Conservation (phyloP, 2,888 invertebrate genomes). For the Horisme vitalbata region DNA sequence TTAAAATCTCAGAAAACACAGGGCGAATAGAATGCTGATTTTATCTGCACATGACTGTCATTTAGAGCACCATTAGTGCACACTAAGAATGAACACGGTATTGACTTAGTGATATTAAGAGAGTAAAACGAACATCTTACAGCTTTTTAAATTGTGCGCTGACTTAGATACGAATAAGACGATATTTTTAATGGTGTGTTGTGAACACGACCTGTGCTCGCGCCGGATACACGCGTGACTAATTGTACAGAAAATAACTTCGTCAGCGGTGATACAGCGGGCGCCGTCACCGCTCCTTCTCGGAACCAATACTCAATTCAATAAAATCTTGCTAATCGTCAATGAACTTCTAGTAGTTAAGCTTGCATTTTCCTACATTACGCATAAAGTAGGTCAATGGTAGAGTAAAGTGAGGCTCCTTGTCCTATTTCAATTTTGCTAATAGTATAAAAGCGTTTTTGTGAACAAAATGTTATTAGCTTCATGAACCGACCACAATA, state of each 20-base stretch:
- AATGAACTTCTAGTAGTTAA: constrained; percentile 8
- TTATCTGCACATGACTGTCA: constrained; percentile 16
- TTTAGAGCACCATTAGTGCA: constrained; percentile 13
- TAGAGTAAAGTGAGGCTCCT: constrained; percentile 4
- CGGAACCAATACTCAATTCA: constrained; percentile 63
- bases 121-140: constrained; percentile 15
- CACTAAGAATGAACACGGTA: constrained; percentile 26
- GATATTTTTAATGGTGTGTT: constrained; percentile 34
- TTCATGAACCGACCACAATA: neutral
- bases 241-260: constrained; percentile 81
- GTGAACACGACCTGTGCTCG: constrained; percentile 57
- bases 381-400: constrained; percentile 10
- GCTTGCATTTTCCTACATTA: constrained; percentile 6
- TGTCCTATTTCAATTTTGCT: constrained; percentile 19
- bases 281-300: constrained; percentile 73
- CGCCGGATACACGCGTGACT: constrained; percentile 81
- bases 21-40: constrained; percentile 7
- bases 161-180: constrained; percentile 22
- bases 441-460: neutral
- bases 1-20: neutral
- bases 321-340: constrained; percentile 9
- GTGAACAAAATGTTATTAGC: neutral
- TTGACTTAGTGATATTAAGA: constrained; percentile 27
- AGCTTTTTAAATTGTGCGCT: constrained; percentile 22
- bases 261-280: constrained; percentile 76